Evolutionary conservation across 2,888 invertebrate genomes (phyloP), one percentile per base, ranked within the genome.

Genomic region (Odontocolon sp.): DNA sequence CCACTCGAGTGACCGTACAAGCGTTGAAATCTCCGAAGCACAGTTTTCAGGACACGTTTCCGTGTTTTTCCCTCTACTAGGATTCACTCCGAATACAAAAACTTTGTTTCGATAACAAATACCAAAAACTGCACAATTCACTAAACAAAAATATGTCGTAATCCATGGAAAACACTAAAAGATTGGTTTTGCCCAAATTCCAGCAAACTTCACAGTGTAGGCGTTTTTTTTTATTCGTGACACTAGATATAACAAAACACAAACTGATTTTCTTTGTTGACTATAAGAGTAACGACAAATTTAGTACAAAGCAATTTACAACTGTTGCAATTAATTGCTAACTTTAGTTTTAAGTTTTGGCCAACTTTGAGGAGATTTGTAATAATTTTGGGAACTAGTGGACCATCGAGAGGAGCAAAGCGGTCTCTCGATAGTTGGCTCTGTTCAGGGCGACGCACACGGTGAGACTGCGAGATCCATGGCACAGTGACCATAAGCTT

Each of bases 381-480:
- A 4, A 6, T 3, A 5, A n/a, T 36, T 36, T 8, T 2, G n/a
- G 8, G 36, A 28, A 4, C n/a, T 36, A 11, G 11, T 18, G 28
- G 6, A 33, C 11, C 9, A 4, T 6, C 36, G 42, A 9, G 59
- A 40, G 26, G 9, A 11, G 16, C 14, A 16, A 18, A 36, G 31
- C 40, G 63, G 26, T 59, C 52, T 47, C 9, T 2, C 38, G 63
- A 11, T 54, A 8, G 71, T 66, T 63, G 56, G 40, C 70, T 59
- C 72, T 36, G 71, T 45, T 40, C 69, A 31, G 61, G 47, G 70
- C 83, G 84, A 83, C 84, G 85, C 79, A 80, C 83, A 80, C 83
- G 82, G 80, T 81, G 78, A 83, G 84, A 85, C 86, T 86, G 85
- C 84, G 84, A 80, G 69, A 75, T 75, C 75, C 57, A 59, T 64